Evolutionary conservation across 2,888 invertebrate genomes (phyloP).

Genomic region (Pollenia amentaria): DNA sequence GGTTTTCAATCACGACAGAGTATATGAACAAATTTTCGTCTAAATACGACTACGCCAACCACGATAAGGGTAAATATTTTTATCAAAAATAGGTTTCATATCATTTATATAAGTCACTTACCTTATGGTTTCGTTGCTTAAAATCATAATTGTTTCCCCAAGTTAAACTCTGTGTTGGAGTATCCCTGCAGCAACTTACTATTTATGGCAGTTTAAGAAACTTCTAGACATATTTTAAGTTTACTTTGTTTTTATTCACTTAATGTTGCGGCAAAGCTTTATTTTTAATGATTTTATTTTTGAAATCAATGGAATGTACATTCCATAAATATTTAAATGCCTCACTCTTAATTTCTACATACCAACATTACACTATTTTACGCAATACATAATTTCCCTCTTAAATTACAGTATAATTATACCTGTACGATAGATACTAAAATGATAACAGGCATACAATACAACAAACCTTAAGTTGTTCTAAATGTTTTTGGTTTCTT

Average conservation of each 20-base stretch:
- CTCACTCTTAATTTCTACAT: neutral
- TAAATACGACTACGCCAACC: too few species aligned
- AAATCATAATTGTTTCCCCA: too few species aligned
- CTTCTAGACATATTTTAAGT: too few species aligned
- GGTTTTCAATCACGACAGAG: too few species aligned
- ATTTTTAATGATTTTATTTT: neutral
- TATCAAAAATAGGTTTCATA: too few species aligned
- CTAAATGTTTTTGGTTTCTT: neutral
- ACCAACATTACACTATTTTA: neutral
- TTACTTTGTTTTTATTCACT: slow-evolving; percentile 5
- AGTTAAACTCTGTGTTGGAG: too few species aligned
- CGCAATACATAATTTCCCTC: neutral
- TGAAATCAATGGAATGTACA: neutral
- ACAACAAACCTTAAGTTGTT: neutral
- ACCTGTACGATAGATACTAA: slow-evolving; percentile 48
- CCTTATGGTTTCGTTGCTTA: too few species aligned
- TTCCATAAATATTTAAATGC: neutral
- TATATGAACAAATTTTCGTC: too few species aligned
- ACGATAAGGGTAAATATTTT: too few species aligned
- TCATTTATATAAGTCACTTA: too few species aligned
- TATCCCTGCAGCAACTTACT: too few species aligned
- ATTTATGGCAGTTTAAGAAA: too few species aligned
- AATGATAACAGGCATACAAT: slow-evolving; percentile 35
- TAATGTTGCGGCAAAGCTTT: neutral
- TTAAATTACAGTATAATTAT: slow-evolving; percentile 11